Conservation (phyloP, 2,888 invertebrate species). For the Scrobipalpa atriplicella region DNA sequence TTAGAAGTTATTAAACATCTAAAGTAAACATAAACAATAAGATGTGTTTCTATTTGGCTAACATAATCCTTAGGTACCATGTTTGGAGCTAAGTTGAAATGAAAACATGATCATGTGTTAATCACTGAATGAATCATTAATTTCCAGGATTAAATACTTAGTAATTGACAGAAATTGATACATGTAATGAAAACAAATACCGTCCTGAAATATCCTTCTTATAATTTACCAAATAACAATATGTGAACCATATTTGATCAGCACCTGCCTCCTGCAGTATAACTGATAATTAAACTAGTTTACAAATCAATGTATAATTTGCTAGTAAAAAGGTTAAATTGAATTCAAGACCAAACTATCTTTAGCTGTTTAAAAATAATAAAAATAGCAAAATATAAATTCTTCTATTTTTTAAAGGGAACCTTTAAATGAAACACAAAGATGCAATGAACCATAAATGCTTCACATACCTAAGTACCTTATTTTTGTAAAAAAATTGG, state of each 20-base stretch:
- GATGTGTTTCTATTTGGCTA: neutral
- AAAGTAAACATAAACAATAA: neutral
- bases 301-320: constrained; percentile 4
- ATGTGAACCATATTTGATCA: neutral
- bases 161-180: too few relatives aligned
- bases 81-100: neutral
- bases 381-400: too few relatives aligned
- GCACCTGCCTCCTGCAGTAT: constrained; percentile 2
- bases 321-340: constrained; percentile 13
- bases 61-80: neutral
- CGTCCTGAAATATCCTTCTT: too few relatives aligned
- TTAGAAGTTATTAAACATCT: neutral
- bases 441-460: neutral
- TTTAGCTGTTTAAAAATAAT: too few relatives aligned
- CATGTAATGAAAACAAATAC: too few relatives aligned
- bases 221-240: too few relatives aligned
- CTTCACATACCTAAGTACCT: too few relatives aligned
- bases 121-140: too few relatives aligned
- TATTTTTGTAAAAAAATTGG: neutral
- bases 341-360: constrained; percentile 19
- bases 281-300: constrained; percentile 14
- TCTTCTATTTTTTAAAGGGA: neutral
- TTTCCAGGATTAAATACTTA: too few relatives aligned
- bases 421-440: neutral
- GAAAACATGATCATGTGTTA: too few relatives aligned